These are phyloP conservation scores for Acanthacorydalis orientalis DNA, from an alignment of 2,888 invertebrate genomes.

Conservation along the genomic window DNA sequence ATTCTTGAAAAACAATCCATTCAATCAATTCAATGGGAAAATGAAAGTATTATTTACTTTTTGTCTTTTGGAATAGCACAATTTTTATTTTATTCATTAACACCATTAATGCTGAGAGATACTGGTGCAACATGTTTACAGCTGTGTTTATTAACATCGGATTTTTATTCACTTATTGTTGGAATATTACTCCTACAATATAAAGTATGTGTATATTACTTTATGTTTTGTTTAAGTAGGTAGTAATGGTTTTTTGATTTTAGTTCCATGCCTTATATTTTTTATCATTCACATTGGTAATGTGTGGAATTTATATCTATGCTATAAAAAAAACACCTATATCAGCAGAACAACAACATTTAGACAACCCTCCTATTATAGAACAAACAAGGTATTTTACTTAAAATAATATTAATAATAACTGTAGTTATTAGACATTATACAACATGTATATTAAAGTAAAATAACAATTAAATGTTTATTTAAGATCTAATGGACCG, in stretches of 20 bases:
- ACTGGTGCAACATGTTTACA: slow-evolving; percentile 73
- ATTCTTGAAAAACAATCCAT: slow-evolving; percentile 53
- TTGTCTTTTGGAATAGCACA: slow-evolving; percentile 51
- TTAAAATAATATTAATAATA: not conserved
- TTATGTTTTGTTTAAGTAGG: not conserved
- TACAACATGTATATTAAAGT: not conserved
- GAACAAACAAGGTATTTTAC: slow-evolving; percentile 10
- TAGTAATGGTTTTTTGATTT: slow-evolving; percentile 16
- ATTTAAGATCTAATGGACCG: not conserved
- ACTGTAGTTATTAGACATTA: not conserved
- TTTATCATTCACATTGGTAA: slow-evolving; percentile 57
- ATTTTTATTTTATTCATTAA: slow-evolving; percentile 58
- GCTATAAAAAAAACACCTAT: slow-evolving; percentile 42
- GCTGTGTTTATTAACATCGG: slow-evolving; percentile 63
- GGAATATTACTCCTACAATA: slow-evolving; percentile 69
- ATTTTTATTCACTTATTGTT: slow-evolving; percentile 68
- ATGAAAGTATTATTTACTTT: slow-evolving; percentile 34
- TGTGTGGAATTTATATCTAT: slow-evolving; percentile 53
- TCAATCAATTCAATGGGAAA: slow-evolving; percentile 43
- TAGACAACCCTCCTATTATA: slow-evolving; percentile 5
- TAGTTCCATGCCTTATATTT: slow-evolving; percentile 75
- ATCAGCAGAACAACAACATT: slow-evolving; percentile 18
- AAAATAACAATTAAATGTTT: not conserved
- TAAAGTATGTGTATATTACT: slow-evolving; percentile 35
- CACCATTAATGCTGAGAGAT: slow-evolving; percentile 55